Conservation (phyloP, 2,888 invertebrate genomes). For the Dynastes grantii region DNA sequence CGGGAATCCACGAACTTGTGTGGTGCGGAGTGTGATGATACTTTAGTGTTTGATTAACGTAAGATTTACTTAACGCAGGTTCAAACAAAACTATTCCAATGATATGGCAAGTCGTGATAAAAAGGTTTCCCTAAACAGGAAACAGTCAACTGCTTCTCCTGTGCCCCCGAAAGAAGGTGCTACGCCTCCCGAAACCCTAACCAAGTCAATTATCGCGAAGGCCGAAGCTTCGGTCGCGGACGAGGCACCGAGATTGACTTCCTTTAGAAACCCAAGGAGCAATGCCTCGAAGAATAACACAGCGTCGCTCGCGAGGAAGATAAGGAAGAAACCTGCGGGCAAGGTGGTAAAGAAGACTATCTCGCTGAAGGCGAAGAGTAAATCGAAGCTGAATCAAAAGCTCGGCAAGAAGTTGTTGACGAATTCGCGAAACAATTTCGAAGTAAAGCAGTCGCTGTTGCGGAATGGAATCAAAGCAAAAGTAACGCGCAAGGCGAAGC, state of each 20-base stretch:
- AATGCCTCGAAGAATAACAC: constrained; percentile 48
- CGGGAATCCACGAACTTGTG: too few species aligned
- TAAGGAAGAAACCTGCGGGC: constrained; percentile 55
- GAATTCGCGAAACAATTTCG: constrained; percentile 62
- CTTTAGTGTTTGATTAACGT: too few species aligned
- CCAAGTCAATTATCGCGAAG: constrained; percentile 58
- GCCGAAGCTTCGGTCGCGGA: constrained; percentile 57
- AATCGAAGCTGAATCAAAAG: constrained; percentile 62
- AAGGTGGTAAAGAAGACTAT: constrained; percentile 56
- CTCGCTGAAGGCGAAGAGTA: constrained; percentile 64
- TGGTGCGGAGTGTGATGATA: too few species aligned
- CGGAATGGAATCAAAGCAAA: constrained; percentile 65
- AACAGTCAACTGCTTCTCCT: constrained; percentile 63
- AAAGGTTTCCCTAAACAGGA: constrained; percentile 66
- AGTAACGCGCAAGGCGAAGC: constrained; percentile 59
- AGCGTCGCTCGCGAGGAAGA: constrained; percentile 48
- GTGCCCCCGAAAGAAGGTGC: constrained; percentile 63
- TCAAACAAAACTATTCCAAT: constrained; percentile 60
- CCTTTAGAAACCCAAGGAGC: constrained; percentile 49
- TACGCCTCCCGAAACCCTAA: constrained; percentile 56
- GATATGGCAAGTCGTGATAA: constrained; percentile 71
- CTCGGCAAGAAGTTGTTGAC: constrained; percentile 63
- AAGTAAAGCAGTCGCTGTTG: constrained; percentile 64
- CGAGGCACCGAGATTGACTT: constrained; percentile 54
- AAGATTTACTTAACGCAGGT: constrained; percentile 34